Evolutionary conservation across 2,113 vertebrate species (phyloP).

Genomic region (Oostethus manadensis): DNA sequence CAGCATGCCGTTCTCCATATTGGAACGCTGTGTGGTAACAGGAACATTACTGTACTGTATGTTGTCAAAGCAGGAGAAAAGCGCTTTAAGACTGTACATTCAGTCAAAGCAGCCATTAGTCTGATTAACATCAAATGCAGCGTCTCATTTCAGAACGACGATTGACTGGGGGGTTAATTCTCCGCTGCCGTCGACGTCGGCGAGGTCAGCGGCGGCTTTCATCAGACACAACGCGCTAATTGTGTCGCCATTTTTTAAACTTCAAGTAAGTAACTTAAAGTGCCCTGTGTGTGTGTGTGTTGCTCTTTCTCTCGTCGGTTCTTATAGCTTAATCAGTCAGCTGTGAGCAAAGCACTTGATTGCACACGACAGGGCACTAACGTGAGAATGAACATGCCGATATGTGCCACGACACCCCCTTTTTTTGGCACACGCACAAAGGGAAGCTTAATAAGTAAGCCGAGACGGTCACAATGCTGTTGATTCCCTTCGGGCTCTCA

Average conservation of each 20-base stretch:
- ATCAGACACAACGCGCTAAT: conserved; percentile 9
- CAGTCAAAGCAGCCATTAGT: conserved; percentile 9
- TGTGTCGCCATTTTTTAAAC: conserved; percentile 7
- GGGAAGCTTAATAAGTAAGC: conserved; percentile 46
- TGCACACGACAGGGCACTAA: conserved; percentile 44
- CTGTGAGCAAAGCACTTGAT: conserved; percentile 23
- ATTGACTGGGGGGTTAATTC: conserved; percentile 3
- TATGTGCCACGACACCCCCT: conserved; percentile 27
- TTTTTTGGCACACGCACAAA: conserved; percentile 57
- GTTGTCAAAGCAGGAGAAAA: too few relatives aligned
- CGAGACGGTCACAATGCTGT: conserved; percentile 50
- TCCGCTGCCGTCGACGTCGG: not conserved
- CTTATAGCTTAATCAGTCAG: conserved; percentile 7
- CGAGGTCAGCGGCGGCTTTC: not conserved
- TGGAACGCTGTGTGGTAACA: not conserved
- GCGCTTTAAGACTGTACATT: conserved; percentile 1
- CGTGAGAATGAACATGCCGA: conserved; percentile 43
- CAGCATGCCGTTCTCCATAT: too few relatives aligned
- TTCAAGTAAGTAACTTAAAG: conserved; percentile 1
- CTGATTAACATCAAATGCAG: conserved; percentile 14
- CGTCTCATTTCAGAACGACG: conserved; percentile 8
- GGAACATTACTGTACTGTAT: not conserved
- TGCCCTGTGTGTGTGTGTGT: not conserved
- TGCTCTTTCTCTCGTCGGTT: conserved; percentile 14
- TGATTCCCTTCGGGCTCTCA: conserved; percentile 38